Percentiles rank a stretch among this genome's conserved stretches.
phyloP scores from a whole-genome alignment of 2,113 vertebrate species.

The Uropsilus gracilis region DNA sequence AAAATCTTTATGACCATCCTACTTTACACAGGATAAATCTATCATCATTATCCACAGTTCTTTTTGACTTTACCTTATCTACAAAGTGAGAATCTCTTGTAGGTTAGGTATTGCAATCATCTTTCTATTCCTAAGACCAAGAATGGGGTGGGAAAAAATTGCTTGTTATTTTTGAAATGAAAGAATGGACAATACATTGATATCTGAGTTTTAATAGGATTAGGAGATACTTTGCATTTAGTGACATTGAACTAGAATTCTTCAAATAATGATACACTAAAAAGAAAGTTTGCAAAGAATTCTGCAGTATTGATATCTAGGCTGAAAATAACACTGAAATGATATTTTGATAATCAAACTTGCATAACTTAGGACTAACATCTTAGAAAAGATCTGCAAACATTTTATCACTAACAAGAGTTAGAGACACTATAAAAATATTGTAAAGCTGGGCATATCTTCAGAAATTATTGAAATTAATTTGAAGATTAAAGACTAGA shows the following conservation, averaged over 20 bases:
- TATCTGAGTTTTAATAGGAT: neutral
- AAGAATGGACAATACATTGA: neutral
- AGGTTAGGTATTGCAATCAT: neutral
- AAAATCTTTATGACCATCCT: neutral
- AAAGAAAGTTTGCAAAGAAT: neutral
- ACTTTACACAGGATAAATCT: neutral
- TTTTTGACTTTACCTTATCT: neutral
- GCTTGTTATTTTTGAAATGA: neutral
- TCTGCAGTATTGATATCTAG: neutral
- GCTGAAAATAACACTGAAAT: neutral
- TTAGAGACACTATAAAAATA: neutral
- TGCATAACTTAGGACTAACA: neutral
- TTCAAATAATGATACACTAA: neutral
- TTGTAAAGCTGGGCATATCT: neutral
- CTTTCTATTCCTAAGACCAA: neutral
- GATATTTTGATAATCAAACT: neutral
- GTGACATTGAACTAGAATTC: neutral
- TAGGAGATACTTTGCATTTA: neutral
- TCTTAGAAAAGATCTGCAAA: too few relatives aligned
- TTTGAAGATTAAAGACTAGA: neutral
- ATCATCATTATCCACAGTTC: neutral
- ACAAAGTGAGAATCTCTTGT: neutral
- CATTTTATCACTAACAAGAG: neutral
- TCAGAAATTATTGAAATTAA: neutral
- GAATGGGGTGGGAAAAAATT: neutral